Evolutionary conservation across 2,888 invertebrate species (phyloP).

Genomic region (Eupelmus urozonus): DNA sequence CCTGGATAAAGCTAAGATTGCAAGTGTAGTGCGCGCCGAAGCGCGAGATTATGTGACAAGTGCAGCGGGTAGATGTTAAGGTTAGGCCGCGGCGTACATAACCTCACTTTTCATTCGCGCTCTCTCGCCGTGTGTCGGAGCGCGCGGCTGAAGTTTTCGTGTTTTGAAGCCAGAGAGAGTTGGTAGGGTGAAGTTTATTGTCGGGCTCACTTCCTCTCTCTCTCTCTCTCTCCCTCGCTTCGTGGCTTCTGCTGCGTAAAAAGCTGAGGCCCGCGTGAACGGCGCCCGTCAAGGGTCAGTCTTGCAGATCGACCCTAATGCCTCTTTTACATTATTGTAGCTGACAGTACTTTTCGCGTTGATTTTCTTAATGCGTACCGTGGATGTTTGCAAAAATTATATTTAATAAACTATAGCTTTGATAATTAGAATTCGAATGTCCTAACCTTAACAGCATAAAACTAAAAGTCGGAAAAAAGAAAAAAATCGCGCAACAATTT

Average conservation of each 20-base stretch:
- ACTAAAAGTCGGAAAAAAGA: not conserved
- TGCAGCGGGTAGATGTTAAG: too few relatives aligned
- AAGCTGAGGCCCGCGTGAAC: too few relatives aligned
- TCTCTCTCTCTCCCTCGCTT: not conserved
- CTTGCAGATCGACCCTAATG: too few relatives aligned
- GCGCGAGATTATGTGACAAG: not conserved
- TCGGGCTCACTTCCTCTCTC: not conserved
- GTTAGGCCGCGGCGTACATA: not conserved
- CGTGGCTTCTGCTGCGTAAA: not conserved
- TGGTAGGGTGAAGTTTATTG: not conserved
- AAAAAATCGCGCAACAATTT: not conserved
- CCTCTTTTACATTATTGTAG: too few relatives aligned
- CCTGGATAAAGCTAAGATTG: too few relatives aligned
- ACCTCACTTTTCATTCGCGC: not conserved
- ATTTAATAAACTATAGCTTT: not conserved
- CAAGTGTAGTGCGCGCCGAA: not conserved
- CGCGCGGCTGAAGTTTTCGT: too few relatives aligned
- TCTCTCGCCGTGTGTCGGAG: too few relatives aligned
- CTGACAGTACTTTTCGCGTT: too few relatives aligned
- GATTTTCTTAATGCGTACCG: too few relatives aligned
- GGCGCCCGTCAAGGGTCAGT: too few relatives aligned
- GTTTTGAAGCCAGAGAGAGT: too few relatives aligned
- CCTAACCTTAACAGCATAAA: not conserved
- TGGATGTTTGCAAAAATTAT: not conserved
- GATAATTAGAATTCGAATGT: not conserved